phyloP scores from a whole-genome alignment of 2,797 vertebrate genomes.

The Cephalopachus bancanus region DNA sequence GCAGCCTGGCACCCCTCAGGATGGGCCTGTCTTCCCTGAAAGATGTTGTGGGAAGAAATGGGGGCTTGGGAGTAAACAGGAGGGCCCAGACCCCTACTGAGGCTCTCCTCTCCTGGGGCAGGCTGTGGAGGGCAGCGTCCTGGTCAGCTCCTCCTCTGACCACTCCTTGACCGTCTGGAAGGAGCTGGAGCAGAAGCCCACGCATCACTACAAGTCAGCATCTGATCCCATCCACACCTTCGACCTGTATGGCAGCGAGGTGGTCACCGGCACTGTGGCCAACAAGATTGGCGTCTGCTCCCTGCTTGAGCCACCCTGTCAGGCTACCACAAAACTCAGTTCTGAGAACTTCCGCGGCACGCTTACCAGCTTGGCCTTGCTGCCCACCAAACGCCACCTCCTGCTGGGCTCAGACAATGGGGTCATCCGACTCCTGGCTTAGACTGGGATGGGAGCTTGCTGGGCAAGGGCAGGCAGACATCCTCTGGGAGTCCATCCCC shows the following conservation, averaged over 20 bases:
- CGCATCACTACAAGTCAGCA: conserved; percentile 95
- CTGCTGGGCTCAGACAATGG: conserved; percentile 98
- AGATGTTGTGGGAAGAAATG: neutral
- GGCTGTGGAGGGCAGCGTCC: conserved; percentile 95
- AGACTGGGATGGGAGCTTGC: conserved; percentile 51
- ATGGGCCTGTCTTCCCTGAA: neutral
- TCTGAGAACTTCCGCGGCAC: conserved; percentile 99
- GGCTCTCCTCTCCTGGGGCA: conserved; percentile 83
- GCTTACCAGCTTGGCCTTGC: conserved; percentile 96
- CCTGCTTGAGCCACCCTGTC: conserved; percentile 93
- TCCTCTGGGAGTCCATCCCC: neutral
- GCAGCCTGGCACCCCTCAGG: neutral
- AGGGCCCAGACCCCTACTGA: neutral
- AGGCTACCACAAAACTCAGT: conserved; percentile 96
- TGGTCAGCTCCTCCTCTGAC: conserved; percentile 97
- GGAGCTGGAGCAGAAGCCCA: conserved; percentile 96
- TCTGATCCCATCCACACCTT: conserved; percentile 97
- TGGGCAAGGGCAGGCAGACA: neutral
- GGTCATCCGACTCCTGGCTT: conserved; percentile 95
- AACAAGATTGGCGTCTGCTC: conserved; percentile 99
- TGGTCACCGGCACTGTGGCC: conserved; percentile 96
- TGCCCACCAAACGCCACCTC: conserved; percentile 97
- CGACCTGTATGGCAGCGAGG: conserved; percentile 95
- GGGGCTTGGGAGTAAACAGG: neutral
- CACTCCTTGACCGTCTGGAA: conserved; percentile 97